phyloP scores from a whole-genome alignment of 2,113 vertebrate species.

The Tor tambroides region DNA sequence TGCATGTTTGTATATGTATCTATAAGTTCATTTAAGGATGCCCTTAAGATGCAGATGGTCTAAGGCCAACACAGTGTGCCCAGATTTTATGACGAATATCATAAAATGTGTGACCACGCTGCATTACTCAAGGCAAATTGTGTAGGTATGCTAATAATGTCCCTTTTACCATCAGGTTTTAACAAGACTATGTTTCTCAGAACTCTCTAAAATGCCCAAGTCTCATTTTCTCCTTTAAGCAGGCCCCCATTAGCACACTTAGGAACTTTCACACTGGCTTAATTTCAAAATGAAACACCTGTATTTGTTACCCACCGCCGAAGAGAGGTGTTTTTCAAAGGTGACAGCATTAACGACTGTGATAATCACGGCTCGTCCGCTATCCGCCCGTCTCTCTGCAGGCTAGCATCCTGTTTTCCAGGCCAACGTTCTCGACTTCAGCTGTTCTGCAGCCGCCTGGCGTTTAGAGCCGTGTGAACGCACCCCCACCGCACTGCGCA shows the following conservation, averaged over 20 bases:
- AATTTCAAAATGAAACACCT: slow-evolving; percentile 78
- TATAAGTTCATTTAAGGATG: background rate
- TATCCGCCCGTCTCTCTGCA: slow-evolving; percentile 30
- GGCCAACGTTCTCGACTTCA: slow-evolving; percentile 49
- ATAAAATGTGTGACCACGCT: slow-evolving; percentile 29
- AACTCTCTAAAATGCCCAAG: slow-evolving; percentile 58
- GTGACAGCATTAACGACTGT: slow-evolving; percentile 59
- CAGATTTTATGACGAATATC: slow-evolving; percentile 44
- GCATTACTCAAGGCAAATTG: slow-evolving; percentile 52
- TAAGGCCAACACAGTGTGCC: slow-evolving; percentile 31
- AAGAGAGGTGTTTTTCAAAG: slow-evolving; percentile 63
- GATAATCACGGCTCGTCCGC: slow-evolving; percentile 50
- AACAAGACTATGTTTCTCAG: slow-evolving; percentile 54
- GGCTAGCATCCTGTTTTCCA: slow-evolving; percentile 49
- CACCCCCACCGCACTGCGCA: background rate
- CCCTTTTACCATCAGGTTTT: slow-evolving; percentile 52
- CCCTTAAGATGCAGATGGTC: slow-evolving; percentile 39
- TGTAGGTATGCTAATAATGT: slow-evolving; percentile 48
- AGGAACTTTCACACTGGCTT: slow-evolving; percentile 76
- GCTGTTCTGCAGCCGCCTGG: slow-evolving; percentile 44
- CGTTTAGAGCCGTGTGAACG: slow-evolving; percentile 45
- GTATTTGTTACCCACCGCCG: slow-evolving; percentile 57
- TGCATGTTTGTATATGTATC: slow-evolving; percentile 18
- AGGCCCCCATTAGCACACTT: slow-evolving; percentile 69
- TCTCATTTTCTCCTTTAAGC: slow-evolving; percentile 61